Evolutionary conservation across 2,113 vertebrate genomes (phyloP), one percentile per base, ranked within the genome.

Genomic region (Trinectes maculatus): DNA sequence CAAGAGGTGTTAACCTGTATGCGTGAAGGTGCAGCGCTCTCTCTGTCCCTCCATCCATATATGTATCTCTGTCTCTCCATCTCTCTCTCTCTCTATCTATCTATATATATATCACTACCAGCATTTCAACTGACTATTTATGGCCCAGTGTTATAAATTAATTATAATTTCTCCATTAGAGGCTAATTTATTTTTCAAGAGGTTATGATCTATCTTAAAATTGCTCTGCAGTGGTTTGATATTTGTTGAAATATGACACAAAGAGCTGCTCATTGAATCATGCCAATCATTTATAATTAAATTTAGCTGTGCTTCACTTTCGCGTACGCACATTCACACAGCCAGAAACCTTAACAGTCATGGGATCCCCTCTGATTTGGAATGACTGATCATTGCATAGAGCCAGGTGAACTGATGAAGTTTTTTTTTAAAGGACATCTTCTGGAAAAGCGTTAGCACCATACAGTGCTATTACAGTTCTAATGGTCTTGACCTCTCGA

Each of bases 91-190:
- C n/a, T n/a, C n/a, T n/a, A n/a, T n/a, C n/a, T n/a, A n/a, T n/a
- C n/a, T n/a, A n/a, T n/a, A n/a, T n/a, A n/a, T n/a, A n/a, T n/a
- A n/a, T 42, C 47, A 3, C 3, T 24, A 8, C 7, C 8, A 39
- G 29, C 31, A 60, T 33, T 25, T 46, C 2, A 31, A 12, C 59
- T 2, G n/a, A 53, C 12, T 34, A 56, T 28, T 8, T n/a, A 8
- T 52, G 51, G 22, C 29, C 42, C 5, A 11, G 8, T 24, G 10
- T 53, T 67, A 52, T 79, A 64, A 75, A 83, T 72, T 55, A 59
- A 60, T 76, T 0, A 65, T 56, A 13, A 33, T 37, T 71, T 58
- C 5, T 52, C 60, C 43, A 71, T 71, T 68, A 68, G 46, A 16
- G 8, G 46, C 43, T 47, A 5, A 68, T 79, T 56, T 37, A 65